phyloP scores from a whole-genome alignment of 2,797 vertebrate species.

The Myotis daubentonii region DNA sequence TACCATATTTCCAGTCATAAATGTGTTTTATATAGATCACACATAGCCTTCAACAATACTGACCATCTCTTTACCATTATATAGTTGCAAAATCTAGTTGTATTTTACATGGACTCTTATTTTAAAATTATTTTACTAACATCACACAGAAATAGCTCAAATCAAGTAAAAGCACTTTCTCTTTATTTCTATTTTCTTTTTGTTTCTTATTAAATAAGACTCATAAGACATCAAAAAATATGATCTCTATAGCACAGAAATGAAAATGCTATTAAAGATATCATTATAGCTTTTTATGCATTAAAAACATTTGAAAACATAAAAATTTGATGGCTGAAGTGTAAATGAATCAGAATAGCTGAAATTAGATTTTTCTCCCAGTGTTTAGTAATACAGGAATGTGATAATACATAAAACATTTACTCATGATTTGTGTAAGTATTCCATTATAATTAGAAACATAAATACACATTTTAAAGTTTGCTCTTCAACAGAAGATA shows the following conservation, averaged over 20 bases:
- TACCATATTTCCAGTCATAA: neutral
- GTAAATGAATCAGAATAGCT: slow-evolving; percentile 57
- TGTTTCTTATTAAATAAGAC: slow-evolving; percentile 54
- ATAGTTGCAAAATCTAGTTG: neutral
- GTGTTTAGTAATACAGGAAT: slow-evolving; percentile 26
- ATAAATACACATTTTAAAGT: slow-evolving; percentile 34
- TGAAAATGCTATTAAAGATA: slow-evolving; percentile 36
- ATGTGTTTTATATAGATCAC: neutral
- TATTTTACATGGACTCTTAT: neutral
- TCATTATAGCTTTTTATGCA: neutral
- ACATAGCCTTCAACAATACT: neutral
- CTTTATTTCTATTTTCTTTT: slow-evolving; percentile 35
- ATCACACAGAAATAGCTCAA: neutral
- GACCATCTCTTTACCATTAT: neutral
- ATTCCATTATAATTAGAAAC: slow-evolving; percentile 20
- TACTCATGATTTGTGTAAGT: neutral
- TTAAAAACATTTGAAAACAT: slow-evolving; percentile 46
- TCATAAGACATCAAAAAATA: slow-evolving; percentile 50
- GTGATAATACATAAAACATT: slow-evolving; percentile 11
- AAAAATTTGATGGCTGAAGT: slow-evolving; percentile 43
- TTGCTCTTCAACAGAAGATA: neutral
- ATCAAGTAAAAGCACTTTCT: neutral
- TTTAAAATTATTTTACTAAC: slow-evolving; percentile 36
- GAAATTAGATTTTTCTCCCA: slow-evolving; percentile 24
- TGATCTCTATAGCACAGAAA: neutral